Evolutionary conservation across 2,113 vertebrate genomes (phyloP).

Genomic region (Corynorhinus townsendii): DNA sequence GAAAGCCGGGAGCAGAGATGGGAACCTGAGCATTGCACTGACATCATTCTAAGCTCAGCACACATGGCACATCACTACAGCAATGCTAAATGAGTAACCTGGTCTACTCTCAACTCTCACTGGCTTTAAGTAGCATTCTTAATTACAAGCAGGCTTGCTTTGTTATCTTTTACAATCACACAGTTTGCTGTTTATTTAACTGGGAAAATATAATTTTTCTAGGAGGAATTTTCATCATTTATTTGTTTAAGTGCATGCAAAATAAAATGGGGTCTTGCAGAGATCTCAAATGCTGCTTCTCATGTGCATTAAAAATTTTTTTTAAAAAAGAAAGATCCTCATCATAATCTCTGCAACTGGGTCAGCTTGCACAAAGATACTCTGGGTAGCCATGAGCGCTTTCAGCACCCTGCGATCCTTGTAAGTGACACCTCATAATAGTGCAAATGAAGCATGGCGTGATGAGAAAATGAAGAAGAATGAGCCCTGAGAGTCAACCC

Average conservation of each 20-base stretch:
- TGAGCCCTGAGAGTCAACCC: constrained; percentile 75
- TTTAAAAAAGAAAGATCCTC: not conserved
- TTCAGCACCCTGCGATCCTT: constrained; percentile 75
- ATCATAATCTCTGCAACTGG: constrained; percentile 70
- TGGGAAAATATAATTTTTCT: constrained; percentile 16
- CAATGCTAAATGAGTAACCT: constrained; percentile 20
- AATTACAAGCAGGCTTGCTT: constrained; percentile 45
- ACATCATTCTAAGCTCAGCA: constrained; percentile 50
- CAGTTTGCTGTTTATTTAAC: not conserved
- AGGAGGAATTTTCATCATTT: not conserved
- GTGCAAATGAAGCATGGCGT: constrained; percentile 82
- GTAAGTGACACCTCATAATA: constrained; percentile 80
- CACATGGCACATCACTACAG: constrained; percentile 10
- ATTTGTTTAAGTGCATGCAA: constrained; percentile 42
- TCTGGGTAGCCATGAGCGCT: constrained; percentile 70
- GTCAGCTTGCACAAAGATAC: constrained; percentile 75
- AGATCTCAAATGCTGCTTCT: constrained; percentile 44
- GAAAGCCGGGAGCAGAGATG: not conserved
- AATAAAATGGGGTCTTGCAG: not conserved
- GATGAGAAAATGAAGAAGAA: constrained; percentile 83
- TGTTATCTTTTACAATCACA: constrained; percentile 41
- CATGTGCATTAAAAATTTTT: not conserved
- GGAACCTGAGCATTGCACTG: constrained; percentile 35
- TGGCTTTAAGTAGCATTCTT: constrained; percentile 36
- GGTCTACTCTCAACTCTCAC: constrained; percentile 39